Evolutionary conservation across 1,140 invertebrate genomes (phyloP), one percentile per base, ranked within the genome.

Genomic region (Cherax quadricarinatus): DNA sequence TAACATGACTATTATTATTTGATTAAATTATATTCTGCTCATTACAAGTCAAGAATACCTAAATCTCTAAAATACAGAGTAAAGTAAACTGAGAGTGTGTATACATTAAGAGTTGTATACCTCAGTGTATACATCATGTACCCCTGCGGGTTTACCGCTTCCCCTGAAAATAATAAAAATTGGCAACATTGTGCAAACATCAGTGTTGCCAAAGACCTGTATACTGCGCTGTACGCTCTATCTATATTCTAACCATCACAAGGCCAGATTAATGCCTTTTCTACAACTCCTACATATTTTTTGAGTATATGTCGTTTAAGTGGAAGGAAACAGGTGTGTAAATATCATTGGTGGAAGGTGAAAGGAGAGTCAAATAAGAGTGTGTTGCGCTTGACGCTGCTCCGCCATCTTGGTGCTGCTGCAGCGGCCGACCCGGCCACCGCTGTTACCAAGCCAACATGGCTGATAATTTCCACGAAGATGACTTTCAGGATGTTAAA

Each of bases 361-460:
- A 24, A 81, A 51, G 6, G 9, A 7, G 48, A 9, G 41, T 12
- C 48, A n/a, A n/a, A 24, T 9, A 16, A 16, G 51, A 3, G 16
- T 14, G 53, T 7, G 41, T 12, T 57, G 79, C 79, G 48, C 48
- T 57, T 57, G 41, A 21, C 79, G 48, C 48, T 49, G 48, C 79
- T 57, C 18, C 48, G 41, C 48, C 16, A 6, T 51, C 4, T 30
- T 24, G 79, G 79, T 49, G 51, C 18, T 81, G 79, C 51, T 49
- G 51, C 12, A 0, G n/a, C 2, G 4, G 30, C 21, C 7, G 30
- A 1, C 24, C 57, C 21, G 70, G 83, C 14, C 57, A 5, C 14
- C 41, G 60, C 16, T 88, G 86, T 88, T 88, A 62, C 86, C 86
- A 88, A 80, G 78, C 48, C 75, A 88, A 88, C 51, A 88, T 88